These are phyloP conservation scores for Himalopsyche anomala DNA, from an alignment of 2,888 invertebrate genomes.

Conservation along the genomic window DNA sequence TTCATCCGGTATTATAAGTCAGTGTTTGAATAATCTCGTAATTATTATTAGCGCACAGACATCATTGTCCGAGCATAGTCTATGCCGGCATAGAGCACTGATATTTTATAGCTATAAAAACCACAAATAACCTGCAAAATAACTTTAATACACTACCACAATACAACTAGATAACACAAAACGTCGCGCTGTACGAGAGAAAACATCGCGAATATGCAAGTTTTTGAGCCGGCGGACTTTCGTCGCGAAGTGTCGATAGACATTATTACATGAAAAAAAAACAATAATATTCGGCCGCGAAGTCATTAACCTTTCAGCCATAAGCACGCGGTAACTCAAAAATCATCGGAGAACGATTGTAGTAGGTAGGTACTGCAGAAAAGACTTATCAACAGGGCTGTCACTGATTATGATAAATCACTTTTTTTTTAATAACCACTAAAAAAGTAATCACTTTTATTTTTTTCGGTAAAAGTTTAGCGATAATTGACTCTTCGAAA, in stretches of 20 bases:
- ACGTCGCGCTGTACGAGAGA: neutral
- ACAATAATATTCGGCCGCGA: conserved; percentile 40
- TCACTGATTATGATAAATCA: neutral
- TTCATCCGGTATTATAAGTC: too few relatives aligned
- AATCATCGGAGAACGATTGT: conserved; percentile 41
- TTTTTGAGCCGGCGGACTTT: conserved; percentile 29
- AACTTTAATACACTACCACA: neutral
- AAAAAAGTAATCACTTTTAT: conserved; percentile 18
- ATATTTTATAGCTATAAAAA: conserved; percentile 15
- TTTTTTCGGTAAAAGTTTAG: neutral
- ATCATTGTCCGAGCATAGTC: neutral
- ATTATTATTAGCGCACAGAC: neutral
- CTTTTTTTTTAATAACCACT: neutral
- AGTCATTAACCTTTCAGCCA: conserved; percentile 39
- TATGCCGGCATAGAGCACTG: neutral
- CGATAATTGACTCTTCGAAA: neutral
- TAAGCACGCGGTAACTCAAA: conserved; percentile 43
- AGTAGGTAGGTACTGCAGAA: conserved; percentile 31
- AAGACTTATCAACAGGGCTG: conserved; percentile 34
- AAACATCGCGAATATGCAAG: conserved; percentile 42
- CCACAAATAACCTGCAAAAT: conserved; percentile 20
- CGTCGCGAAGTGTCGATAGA: conserved; percentile 42
- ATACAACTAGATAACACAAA: neutral
- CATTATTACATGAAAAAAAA: conserved; percentile 42
- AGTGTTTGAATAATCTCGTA: too few relatives aligned